A percentile compares a stretch with the other conserved stretches of the same genome.
Evolutionary conservation across 2,113 vertebrate species (phyloP).

Genomic region (Eupsittula cactorum): DNA sequence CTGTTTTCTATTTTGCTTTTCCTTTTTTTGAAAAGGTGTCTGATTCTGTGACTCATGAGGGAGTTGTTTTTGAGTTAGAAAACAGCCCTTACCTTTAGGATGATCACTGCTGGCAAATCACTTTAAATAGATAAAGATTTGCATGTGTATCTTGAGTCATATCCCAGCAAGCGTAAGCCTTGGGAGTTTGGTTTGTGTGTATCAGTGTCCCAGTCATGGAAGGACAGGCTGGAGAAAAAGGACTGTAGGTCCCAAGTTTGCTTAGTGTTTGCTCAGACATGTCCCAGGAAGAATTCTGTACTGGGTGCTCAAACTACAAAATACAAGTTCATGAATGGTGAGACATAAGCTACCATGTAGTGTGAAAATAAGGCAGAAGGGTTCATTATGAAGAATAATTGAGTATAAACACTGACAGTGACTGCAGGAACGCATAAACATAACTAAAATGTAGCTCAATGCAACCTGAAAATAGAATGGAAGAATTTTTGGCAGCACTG

Average conservation of each 20-base stretch:
- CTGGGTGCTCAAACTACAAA: neutral
- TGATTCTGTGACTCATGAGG: constrained; percentile 1
- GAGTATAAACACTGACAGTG: neutral
- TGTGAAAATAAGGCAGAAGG: neutral
- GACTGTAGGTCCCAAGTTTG: neutral
- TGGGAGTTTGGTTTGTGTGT: neutral
- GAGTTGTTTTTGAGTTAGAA: neutral
- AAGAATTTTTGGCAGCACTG: neutral
- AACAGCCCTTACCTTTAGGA: neutral
- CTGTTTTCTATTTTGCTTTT: neutral
- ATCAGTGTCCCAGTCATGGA: neutral
- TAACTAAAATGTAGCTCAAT: neutral
- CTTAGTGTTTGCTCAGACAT: neutral
- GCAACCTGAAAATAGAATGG: neutral
- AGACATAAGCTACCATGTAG: neutral
- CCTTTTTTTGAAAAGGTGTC: neutral
- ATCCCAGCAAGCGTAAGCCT: neutral
- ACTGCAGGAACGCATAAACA: neutral
- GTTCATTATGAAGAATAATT: neutral
- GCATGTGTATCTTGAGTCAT: neutral
- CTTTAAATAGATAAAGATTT: neutral
- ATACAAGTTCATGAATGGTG: neutral
- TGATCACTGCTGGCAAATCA: neutral
- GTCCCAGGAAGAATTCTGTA: neutral
- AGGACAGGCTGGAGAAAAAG: neutral